Percentiles rank a stretch among this genome's conserved stretches.
phyloP scores from a whole-genome alignment of 1,140 invertebrate species.

The Trissolcus basalis region DNA sequence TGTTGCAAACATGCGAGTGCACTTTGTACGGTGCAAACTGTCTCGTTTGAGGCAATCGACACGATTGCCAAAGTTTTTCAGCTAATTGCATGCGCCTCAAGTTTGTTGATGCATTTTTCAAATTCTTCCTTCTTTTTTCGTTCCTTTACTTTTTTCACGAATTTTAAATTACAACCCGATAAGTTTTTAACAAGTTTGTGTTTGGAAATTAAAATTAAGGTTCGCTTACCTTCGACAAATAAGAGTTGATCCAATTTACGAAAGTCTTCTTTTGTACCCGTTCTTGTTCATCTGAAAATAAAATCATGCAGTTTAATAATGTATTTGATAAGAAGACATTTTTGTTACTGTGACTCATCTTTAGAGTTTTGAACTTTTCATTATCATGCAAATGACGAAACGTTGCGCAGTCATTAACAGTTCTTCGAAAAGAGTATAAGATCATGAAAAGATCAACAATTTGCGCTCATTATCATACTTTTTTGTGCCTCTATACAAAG shows the following conservation, averaged over 20 bases:
- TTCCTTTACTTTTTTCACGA: not conserved
- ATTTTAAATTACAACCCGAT: not conserved
- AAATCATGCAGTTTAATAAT: constrained; percentile 44
- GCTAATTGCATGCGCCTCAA: constrained; percentile 45
- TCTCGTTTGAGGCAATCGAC: constrained; percentile 45
- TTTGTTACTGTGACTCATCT: not conserved
- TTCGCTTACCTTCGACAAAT: constrained; percentile 90
- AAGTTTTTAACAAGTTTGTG: not conserved
- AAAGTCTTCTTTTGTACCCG: constrained; percentile 99
- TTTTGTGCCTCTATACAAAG: constrained; percentile 14
- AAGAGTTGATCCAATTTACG: constrained; percentile 99
- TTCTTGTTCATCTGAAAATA: constrained; percentile 97
- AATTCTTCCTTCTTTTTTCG: not conserved
- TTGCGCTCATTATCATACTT: constrained; percentile 32
- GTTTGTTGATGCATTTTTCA: constrained; percentile 1
- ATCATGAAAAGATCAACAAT: constrained; percentile 39
- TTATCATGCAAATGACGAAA: no score
- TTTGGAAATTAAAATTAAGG: not conserved
- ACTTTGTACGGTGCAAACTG: constrained; percentile 32
- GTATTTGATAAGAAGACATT: no score
- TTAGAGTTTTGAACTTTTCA: not conserved
- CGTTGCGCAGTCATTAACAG: not conserved
- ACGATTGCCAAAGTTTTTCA: constrained; percentile 55
- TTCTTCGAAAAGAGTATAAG: constrained; percentile 3
- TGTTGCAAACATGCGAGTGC: constrained; percentile 35